Evolutionary conservation across 2,888 invertebrate genomes (phyloP).

Genomic region (Drosophila macrospina): DNA sequence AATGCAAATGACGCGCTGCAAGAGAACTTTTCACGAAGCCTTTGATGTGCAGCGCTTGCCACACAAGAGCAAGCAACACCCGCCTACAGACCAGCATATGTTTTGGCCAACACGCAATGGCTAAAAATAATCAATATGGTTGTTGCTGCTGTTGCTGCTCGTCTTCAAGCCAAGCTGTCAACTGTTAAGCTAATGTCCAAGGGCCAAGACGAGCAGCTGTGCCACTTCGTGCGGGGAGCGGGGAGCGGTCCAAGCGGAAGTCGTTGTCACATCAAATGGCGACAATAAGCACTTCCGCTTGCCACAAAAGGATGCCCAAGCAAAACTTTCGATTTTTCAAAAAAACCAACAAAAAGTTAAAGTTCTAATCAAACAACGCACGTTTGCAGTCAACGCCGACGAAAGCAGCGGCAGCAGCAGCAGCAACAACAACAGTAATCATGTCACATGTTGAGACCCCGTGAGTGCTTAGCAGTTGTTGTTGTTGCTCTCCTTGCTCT

Average conservation of each 20-base stretch:
- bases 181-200: slow-evolving; percentile 31
- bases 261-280: slow-evolving; percentile 81
- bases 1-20: slow-evolving; percentile 70
- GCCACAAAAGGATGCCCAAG: slow-evolving; percentile 58
- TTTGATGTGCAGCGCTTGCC: slow-evolving; percentile 66
- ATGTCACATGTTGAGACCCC: slow-evolving; percentile 40
- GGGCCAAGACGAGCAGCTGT: slow-evolving; percentile 24
- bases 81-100: slow-evolving; percentile 30
- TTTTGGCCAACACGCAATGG: slow-evolving; percentile 56
- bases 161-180: slow-evolving; percentile 47
- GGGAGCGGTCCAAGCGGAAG: slow-evolving; percentile 73
- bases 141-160: slow-evolving; percentile 11
- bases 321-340: slow-evolving; percentile 12
- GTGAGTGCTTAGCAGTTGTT: slow-evolving; percentile 12
- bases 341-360: background rate
- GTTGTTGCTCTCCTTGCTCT: background rate
- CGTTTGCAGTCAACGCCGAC: slow-evolving; percentile 15
- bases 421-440: slow-evolving; percentile 4
- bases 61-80: slow-evolving; percentile 13
- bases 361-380: slow-evolving; percentile 39
- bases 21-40: slow-evolving; percentile 55
- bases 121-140: slow-evolving; percentile 66
- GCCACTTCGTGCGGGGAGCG: background rate
- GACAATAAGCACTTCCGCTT: slow-evolving; percentile 76
- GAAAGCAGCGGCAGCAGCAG: slow-evolving; percentile 17